Evolutionary conservation across 35 echinoderm and acorn worm species (phyloP), one percentile per base, ranked within the genome.

Genomic region (Ptychodera flava): DNA sequence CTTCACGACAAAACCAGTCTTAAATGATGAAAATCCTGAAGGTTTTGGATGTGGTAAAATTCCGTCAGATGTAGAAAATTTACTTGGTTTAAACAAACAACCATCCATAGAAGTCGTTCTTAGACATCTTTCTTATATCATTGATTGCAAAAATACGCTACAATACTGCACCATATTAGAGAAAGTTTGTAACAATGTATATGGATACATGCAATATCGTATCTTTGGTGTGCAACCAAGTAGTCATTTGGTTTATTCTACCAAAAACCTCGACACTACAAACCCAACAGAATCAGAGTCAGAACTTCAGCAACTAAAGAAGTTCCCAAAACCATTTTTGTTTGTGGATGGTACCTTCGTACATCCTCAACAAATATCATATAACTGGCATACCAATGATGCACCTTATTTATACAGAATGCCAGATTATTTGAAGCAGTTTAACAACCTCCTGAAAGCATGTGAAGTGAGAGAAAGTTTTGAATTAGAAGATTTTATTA

Each of bases 1-100:
- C 32, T 79, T 79, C 1, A 34, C 87, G 1, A 29, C 83, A 0
- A 30, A 33, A n/a, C 78, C 36, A n/a, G 27, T 89, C 14, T 75
- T 89, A 33, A 53, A 89, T 53, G 80, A 89, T 33, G 75, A 38
- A 14, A 80, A 27, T 0, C 52, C 82, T 1, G 45, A 64, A 64
- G 22, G 22, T 64, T 6, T 6, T 64, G 45, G 45, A 12, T 64
- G 45, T 64, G 45, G 45, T 12, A 22, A 12, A 64, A 22, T 64
- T 12, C 45, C 45, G 22, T 6, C 22, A 22, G 22, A 64, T 12
- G 45, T 64, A 12, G 45, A 64, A 22, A 64, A 64, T 12, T 6
- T 12, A 6, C 45, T 64, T 64, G 45, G 45, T 12, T 22, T 64
- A 12, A 22, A 64, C 22, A 6, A 64, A 64, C 6, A 12, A 64